Evolutionary conservation across 2,113 vertebrate species (phyloP).

Genomic region (Phalacrocorax pelagicus): DNA sequence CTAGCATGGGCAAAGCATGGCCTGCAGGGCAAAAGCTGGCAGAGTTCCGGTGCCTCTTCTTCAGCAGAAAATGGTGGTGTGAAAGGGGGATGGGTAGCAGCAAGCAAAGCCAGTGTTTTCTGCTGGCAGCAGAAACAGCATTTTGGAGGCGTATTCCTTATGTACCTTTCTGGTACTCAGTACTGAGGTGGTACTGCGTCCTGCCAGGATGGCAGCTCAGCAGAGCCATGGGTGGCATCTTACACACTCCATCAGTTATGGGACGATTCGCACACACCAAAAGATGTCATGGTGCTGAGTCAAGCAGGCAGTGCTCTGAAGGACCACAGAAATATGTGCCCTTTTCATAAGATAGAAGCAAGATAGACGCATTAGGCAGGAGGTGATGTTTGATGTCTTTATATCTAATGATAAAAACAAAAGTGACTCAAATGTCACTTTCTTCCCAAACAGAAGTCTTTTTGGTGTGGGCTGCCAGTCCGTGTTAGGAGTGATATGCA

Average conservation of each 20-base stretch:
- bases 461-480: constrained; percentile 44
- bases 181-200: background rate
- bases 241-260: background rate
- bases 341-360: background rate
- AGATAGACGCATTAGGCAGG: background rate
- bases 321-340: background rate
- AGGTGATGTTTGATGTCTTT: constrained; percentile 30
- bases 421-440: constrained; percentile 61
- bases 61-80: background rate
- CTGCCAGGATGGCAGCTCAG: background rate
- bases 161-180: background rate
- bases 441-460: constrained; percentile 45
- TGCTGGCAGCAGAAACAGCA: background rate
- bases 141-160: background rate
- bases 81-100: background rate
- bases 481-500: background rate
- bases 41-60: background rate
- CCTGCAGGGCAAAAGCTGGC: background rate
- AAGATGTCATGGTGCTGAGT: background rate
- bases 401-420: constrained; percentile 26
- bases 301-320: background rate
- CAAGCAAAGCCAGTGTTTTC: background rate
- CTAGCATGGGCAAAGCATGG: background rate
- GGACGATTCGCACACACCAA: rapidly evolving
- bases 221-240: background rate